These are phyloP conservation scores for Microplitis deprimator DNA, from an alignment of 2,888 invertebrate genomes.

Conservation along the genomic window DNA sequence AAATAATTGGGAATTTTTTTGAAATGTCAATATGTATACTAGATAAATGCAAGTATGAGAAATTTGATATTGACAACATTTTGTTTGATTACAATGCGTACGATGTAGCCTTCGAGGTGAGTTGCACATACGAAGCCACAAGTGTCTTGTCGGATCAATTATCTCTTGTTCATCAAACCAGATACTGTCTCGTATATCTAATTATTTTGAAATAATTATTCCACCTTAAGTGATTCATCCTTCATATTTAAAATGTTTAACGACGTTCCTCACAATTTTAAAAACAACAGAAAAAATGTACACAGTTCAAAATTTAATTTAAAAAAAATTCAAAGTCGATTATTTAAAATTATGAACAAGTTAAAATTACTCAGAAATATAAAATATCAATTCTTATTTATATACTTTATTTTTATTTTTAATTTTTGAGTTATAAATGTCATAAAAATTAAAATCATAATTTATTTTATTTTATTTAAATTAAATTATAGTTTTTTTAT, in stretches of 20 bases:
- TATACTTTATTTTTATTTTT: no score
- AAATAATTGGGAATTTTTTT: not conserved
- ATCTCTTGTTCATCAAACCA: slow-evolving; percentile 14
- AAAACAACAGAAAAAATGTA: not conserved
- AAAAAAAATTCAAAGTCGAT: no score
- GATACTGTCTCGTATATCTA: not conserved
- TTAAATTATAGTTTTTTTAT: no score
- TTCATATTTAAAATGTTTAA: not conserved
- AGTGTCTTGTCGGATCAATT: slow-evolving; percentile 10
- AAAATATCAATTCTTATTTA: no score
- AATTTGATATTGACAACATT: not conserved
- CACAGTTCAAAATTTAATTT: no score
- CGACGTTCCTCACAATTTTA: not conserved
- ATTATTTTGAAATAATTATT: not conserved
- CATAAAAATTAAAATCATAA: no score
- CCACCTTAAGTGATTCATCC: not conserved
- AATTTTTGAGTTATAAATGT: no score
- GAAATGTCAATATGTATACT: not conserved
- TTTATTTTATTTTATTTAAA: no score
- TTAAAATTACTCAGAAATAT: not conserved
- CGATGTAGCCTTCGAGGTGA: not conserved
- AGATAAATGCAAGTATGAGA: not conserved
- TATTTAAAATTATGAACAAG: no score
- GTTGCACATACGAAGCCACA: not conserved
- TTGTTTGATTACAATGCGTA: not conserved